phyloP scores from a whole-genome alignment of 2,888 invertebrate species.

The Plebejus anna region DNA sequence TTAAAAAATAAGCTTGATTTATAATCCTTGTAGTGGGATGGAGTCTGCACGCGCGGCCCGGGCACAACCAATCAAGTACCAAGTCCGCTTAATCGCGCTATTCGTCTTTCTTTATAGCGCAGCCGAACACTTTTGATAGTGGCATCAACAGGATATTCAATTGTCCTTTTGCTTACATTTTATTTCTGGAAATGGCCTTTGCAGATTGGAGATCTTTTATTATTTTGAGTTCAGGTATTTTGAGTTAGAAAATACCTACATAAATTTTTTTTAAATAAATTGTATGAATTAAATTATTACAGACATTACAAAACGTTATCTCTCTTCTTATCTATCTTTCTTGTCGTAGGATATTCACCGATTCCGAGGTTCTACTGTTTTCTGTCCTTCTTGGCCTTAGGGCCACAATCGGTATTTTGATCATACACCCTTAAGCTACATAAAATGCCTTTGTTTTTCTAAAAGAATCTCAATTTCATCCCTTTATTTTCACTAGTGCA shows the following conservation, averaged over 20 bases:
- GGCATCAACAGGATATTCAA: conserved; percentile 7
- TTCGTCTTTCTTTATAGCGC: conserved; percentile 45
- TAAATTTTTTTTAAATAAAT: too few relatives aligned
- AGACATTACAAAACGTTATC: too few relatives aligned
- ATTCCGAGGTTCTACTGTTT: too few relatives aligned
- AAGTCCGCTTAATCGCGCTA: conserved; percentile 57
- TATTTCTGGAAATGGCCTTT: not conserved
- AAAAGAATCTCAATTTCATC: not conserved
- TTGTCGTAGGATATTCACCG: too few relatives aligned
- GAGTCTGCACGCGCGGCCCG: conserved; percentile 42
- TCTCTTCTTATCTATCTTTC: too few relatives aligned
- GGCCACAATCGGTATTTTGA: not conserved
- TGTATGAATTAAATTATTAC: too few relatives aligned
- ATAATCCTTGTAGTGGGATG: conserved; percentile 12
- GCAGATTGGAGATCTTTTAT: not conserved
- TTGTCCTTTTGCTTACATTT: conserved; percentile 7
- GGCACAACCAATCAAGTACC: conserved; percentile 57
- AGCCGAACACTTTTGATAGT: conserved; percentile 45
- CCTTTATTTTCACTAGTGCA: not conserved
- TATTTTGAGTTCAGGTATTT: not conserved
- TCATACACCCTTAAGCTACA: not conserved
- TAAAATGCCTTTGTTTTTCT: not conserved
- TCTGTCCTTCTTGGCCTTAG: too few relatives aligned
- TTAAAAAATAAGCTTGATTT: not conserved
- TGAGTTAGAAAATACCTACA: not conserved